phyloP scores from a whole-genome alignment of 2,888 invertebrate genomes.

The Hirudinaria manillensis region DNA sequence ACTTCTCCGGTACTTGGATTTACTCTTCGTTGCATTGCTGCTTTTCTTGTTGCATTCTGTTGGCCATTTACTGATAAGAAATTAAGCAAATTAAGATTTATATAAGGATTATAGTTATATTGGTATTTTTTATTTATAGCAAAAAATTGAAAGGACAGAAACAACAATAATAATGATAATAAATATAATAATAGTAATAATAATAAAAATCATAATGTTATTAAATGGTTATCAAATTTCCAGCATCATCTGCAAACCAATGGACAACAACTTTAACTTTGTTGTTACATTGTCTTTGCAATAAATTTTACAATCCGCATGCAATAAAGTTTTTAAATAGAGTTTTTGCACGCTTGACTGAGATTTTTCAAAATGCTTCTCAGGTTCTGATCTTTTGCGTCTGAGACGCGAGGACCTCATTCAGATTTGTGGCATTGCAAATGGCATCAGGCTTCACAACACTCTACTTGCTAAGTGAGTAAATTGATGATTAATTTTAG shows the following conservation, averaged over 20 bases:
- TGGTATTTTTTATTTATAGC: background rate
- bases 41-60: background rate
- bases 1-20: slow-evolving; percentile 66
- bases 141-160: too few species aligned
- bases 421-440: slow-evolving; percentile 86
- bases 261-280: too few species aligned
- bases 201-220: too few species aligned
- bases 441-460: slow-evolving; percentile 86
- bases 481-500: background rate
- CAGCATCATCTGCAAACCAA: too few species aligned
- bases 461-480: slow-evolving; percentile 35
- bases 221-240: too few species aligned
- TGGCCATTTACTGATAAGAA: background rate
- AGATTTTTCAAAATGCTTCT: too few species aligned
- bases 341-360: too few species aligned
- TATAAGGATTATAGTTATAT: background rate
- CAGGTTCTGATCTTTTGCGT: slow-evolving; percentile 71
- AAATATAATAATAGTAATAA: too few species aligned
- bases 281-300: too few species aligned
- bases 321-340: too few species aligned
- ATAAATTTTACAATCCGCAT: too few species aligned
- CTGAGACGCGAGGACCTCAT: slow-evolving; percentile 84
- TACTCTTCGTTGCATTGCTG: background rate
- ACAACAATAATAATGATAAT: too few species aligned
- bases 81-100: background rate